Base-by-base conservation (phyloP, 2,888 invertebrate genomes). In the Rosalia funebris region DNA sequence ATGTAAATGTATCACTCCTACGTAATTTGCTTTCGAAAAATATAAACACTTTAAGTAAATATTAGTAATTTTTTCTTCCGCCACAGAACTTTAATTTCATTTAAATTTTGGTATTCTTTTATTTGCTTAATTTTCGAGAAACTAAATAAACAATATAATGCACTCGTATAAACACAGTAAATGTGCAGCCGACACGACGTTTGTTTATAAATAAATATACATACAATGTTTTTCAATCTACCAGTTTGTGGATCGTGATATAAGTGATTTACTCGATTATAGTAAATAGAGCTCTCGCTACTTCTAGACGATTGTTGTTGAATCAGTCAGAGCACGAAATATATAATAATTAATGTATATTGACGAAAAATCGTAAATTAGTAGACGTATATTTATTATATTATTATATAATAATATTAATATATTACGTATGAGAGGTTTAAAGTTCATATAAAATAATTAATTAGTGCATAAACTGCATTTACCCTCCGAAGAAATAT, bases 131-230 rank as follows among this genome's bases (percentile, higher is more conserved):
- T 53, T 53, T 52, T 53, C 47, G 41, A 31, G 47, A 47, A 57
- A 48, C 60, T 57, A 63, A 63, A 63, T 41, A 63, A 63, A 63
- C 63, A 63, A 57, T 60, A 60, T 59, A n/a, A 62, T 52, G 42
- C 50, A 57, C 50, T 50, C 37, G 50, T 50, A 50, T 50, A 50
- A 50, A 50, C 50, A 50, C 20, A 39, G 39, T 39, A 50, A 50
- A 50, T 50, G 50, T 50, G 50, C 50, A 39, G 39, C 50, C 50
- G 50, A 50, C 50, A 25, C 50, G 36, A 25, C 20, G 50, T 44
- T 44, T 44, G 16, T 50, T 50, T 50, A 50, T 50, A 50, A 50
- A 50, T 50, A 50, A 39, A 50, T 50, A 50, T 39, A 50, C 50
- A 39, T 50, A 50, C 37, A 39, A 37, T 14, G 50, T 50, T 50